Conservation (phyloP, 2,797 vertebrate genomes). For the Onychomys leucogaster region DNA sequence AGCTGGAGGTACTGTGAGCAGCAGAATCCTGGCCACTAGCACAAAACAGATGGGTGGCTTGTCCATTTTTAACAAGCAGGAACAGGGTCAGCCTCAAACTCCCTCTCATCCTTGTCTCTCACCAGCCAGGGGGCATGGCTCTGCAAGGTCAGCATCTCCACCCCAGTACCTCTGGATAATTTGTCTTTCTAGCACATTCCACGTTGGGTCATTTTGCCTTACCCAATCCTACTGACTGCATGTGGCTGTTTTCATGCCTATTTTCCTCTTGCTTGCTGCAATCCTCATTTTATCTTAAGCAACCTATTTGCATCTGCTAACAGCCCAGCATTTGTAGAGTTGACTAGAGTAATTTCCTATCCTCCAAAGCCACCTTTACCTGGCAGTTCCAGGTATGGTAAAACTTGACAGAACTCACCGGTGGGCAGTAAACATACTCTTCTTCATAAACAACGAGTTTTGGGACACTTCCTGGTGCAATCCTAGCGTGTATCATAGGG, state of each 20-base stretch:
- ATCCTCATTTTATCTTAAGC: not conserved
- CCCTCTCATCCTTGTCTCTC: not conserved
- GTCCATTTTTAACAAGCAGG: not conserved
- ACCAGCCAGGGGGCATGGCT: accelerated
- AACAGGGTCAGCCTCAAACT: not conserved
- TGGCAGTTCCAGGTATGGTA: not conserved
- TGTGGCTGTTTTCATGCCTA: not conserved
- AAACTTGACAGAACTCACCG: not conserved
- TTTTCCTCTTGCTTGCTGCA: not conserved
- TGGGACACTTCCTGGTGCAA: not conserved
- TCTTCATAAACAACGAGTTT: not conserved
- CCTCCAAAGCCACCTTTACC: not conserved
- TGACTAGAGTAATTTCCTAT: not conserved
- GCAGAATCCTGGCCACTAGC: not conserved
- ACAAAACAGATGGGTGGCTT: not conserved
- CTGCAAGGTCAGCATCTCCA: not conserved
- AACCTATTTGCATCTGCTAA: not conserved
- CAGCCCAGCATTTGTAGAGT: not conserved
- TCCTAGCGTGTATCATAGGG: accelerated
- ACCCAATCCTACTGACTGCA: not conserved
- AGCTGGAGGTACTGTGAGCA: not conserved
- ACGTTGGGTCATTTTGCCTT: not conserved
- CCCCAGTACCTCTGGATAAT: not conserved
- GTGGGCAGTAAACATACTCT: not conserved
- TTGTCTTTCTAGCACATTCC: not conserved